Percentiles rank a stretch among this genome's conserved stretches.
These are phyloP conservation scores for Papilio dardanus DNA, from an alignment of 1,140 invertebrate species.

Conservation along the genomic window DNA sequence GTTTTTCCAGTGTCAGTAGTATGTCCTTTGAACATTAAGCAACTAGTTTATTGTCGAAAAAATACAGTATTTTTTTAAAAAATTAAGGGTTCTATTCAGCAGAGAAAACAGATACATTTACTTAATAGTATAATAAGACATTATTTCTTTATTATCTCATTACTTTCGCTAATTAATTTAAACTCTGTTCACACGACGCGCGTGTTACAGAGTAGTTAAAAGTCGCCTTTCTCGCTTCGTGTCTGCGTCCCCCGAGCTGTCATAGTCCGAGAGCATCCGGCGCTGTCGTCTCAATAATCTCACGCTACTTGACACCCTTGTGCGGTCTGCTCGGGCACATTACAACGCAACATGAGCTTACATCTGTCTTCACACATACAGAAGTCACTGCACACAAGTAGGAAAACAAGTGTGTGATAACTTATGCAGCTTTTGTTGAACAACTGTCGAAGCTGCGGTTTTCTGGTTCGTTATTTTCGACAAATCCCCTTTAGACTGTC, in stretches of 20 bases:
- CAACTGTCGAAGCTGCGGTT: conserved; percentile 50
- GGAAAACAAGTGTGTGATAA: not conserved
- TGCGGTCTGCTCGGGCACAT: conserved; percentile 39
- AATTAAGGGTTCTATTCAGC: not conserved
- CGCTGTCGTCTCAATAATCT: conserved; percentile 53
- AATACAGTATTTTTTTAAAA: not conserved
- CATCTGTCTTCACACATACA: conserved; percentile 30
- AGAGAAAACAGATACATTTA: not conserved
- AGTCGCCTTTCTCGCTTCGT: conserved; percentile 45
- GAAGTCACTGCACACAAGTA: not conserved
- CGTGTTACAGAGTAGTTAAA: conserved; percentile 28
- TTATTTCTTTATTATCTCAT: not conserved
- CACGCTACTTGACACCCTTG: conserved; percentile 63
- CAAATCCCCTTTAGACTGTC: not conserved
- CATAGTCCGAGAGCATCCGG: conserved; percentile 54
- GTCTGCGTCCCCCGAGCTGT: conserved; percentile 38
- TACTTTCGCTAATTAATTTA: conserved; percentile 19
- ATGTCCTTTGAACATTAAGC: not conserved
- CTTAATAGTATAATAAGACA: not conserved
- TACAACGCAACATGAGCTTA: conserved; percentile 32
- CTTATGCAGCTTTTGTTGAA: not conserved
- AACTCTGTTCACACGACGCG: conserved; percentile 24
- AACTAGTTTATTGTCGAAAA: not conserved
- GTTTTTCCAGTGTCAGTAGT: not conserved
- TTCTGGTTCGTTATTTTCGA: conserved; percentile 43